These are phyloP conservation scores for Myxocyprinus asiaticus DNA, from an alignment of 2,113 vertebrate species.

Conservation along the genomic window DNA sequence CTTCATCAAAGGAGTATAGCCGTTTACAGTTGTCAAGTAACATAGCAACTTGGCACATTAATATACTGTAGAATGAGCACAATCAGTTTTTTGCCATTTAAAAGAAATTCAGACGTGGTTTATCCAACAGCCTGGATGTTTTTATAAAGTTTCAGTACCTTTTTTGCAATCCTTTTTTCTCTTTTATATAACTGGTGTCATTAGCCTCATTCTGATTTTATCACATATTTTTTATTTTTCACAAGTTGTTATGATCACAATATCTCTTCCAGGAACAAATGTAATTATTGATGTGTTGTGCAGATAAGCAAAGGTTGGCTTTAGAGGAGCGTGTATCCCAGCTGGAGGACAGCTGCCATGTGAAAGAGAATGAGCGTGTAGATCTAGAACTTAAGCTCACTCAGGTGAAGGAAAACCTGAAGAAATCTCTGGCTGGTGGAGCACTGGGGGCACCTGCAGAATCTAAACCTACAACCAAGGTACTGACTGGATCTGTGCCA, in stretches of 20 bases:
- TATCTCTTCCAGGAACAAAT: constrained; percentile 56
- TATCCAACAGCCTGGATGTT: too few species aligned
- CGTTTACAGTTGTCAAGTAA: not conserved
- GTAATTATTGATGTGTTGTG: too few species aligned
- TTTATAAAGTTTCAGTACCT: too few species aligned
- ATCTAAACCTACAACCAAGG: constrained; percentile 73
- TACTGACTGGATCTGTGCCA: constrained; percentile 52
- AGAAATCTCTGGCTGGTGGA: constrained; percentile 87
- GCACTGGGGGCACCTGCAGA: constrained; percentile 78
- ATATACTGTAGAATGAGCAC: too few species aligned
- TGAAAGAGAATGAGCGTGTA: constrained; percentile 83
- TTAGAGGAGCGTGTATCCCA: constrained; percentile 76
- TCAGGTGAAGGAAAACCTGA: constrained; percentile 89
- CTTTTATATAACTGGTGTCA: too few species aligned
- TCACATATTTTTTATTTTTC: too few species aligned
- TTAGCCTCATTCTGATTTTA: too few species aligned
- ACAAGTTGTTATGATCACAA: not conserved
- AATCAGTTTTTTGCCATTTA: too few species aligned
- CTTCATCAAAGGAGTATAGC: not conserved
- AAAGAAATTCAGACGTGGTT: too few species aligned
- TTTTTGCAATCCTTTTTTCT: too few species aligned
- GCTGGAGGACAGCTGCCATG: constrained; percentile 85
- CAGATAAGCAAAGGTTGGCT: constrained; percentile 73
- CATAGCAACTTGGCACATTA: not conserved
- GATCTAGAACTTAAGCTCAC: constrained; percentile 89